Evolutionary conservation across 2,113 vertebrate genomes (phyloP).

Genomic region (Hippolais icterina): DNA sequence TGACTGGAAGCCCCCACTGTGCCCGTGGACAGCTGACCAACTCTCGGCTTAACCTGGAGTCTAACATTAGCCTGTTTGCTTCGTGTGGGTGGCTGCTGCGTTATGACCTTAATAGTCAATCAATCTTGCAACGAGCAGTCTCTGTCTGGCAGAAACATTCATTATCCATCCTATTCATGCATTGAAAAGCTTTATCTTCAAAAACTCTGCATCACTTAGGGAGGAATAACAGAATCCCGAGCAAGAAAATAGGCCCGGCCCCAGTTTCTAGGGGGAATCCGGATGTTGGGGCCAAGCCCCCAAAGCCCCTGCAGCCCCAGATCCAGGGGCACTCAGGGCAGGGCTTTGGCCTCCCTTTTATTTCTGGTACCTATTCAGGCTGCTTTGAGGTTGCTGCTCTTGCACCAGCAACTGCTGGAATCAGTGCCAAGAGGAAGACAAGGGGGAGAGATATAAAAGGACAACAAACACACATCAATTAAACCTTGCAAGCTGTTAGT

Average conservation of each 20-base stretch:
- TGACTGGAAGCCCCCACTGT: slow-evolving; percentile 80
- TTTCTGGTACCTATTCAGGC: background rate
- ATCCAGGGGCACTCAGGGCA: background rate
- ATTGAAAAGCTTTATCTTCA: slow-evolving; percentile 54
- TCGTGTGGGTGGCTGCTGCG: slow-evolving; percentile 62
- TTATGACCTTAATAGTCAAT: slow-evolving; percentile 87
- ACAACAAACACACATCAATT: slow-evolving; percentile 62
- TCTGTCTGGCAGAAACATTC: slow-evolving; percentile 76
- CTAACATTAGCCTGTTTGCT: slow-evolving; percentile 63
- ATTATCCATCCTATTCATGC: slow-evolving; percentile 72
- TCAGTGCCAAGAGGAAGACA: slow-evolving; percentile 31
- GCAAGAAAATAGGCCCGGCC: background rate
- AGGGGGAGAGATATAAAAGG: slow-evolving; percentile 54
- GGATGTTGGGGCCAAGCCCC: background rate
- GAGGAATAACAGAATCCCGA: slow-evolving; percentile 33
- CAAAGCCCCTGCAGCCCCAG: fast-evolving
- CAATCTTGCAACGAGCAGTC: slow-evolving; percentile 74
- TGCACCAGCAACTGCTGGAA: slow-evolving; percentile 24
- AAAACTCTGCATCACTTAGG: slow-evolving; percentile 10
- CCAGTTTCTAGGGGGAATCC: background rate
- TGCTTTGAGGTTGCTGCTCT: background rate
- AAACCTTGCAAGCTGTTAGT: slow-evolving; percentile 66
- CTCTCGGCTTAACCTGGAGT: slow-evolving; percentile 70
- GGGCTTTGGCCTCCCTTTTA: background rate
- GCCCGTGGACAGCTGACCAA: slow-evolving; percentile 86